Percentiles rank a stretch among this genome's conserved stretches.
Conservation (phyloP, 2,888 invertebrate species). For the Drosophila paramelanica region DNA sequence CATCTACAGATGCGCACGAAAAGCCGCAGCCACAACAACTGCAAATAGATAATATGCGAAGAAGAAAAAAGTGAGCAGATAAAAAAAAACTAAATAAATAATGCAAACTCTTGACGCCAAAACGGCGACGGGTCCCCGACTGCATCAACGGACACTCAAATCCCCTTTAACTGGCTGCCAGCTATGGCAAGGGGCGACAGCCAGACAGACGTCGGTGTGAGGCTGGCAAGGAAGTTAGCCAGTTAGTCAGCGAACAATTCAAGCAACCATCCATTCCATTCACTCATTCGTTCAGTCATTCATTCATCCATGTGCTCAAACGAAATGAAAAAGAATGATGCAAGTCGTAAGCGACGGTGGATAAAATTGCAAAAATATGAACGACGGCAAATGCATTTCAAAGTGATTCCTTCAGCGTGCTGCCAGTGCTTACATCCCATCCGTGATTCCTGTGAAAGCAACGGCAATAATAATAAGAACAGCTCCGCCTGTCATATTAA, state of each 20-base stretch:
- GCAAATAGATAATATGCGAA: conserved; percentile 19
- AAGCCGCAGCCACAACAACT: conserved; percentile 17
- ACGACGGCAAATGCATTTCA: conserved; percentile 51
- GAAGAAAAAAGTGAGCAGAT: conserved; percentile 23
- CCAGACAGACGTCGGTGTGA: conserved; percentile 18
- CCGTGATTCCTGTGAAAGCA: conserved; percentile 8
- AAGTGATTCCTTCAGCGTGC: conserved; percentile 24
- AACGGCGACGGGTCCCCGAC: conserved; percentile 24
- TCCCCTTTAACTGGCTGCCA: conserved; percentile 11
- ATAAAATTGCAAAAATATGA: conserved; percentile 51
- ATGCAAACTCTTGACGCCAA: conserved; percentile 43
- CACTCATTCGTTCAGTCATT: conserved; percentile 23
- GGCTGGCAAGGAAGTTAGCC: conserved; percentile 22
- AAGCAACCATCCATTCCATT: conserved; percentile 32
- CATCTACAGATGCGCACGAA: background rate
- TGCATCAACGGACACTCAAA: conserved; percentile 34
- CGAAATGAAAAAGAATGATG: conserved; percentile 63
- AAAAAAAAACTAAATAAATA: conserved; percentile 16
- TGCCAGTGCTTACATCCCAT: background rate
- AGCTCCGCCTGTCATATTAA: conserved; percentile 54
- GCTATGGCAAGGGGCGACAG: conserved; percentile 3
- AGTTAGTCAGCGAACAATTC: conserved; percentile 44
- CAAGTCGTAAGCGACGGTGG: conserved; percentile 50
- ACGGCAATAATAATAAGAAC: conserved; percentile 10
- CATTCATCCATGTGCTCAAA: conserved; percentile 43